Evolutionary conservation across 2,113 vertebrate genomes (phyloP), one percentile per base, ranked within the genome.

Genomic region (Ifrita kowaldi): DNA sequence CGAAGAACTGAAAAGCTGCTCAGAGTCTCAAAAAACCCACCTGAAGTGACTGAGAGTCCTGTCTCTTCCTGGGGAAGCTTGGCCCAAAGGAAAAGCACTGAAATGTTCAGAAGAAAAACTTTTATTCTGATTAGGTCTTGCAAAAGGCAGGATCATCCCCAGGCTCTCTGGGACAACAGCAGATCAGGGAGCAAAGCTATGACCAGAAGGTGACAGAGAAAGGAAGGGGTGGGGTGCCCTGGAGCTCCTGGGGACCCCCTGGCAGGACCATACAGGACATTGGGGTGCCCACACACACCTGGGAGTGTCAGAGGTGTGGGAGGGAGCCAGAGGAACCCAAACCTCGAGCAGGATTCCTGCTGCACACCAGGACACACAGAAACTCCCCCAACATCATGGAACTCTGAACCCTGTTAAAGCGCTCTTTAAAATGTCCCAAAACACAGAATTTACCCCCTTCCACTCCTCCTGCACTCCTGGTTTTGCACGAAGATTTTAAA

Each of bases 31-130:
- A 76, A 74, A 87, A 65, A 95, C 94, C 84, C 91, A 95, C 89
- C 95, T 95, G 90, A 95, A 93, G 52, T 84, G 92, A 64, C 92
- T 96, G 64, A 89, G 91, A 42, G 93, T 94, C 91, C 86, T 87
- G 90, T 94, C 96, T 94, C 96, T 93, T 96, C 95, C 93, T 22
- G 91, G 91, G 83, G 94, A 95, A 70, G 91, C 86, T 80, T 90
- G 91, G 91, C 96, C 94, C 95, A 95, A 84, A 87, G 92, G 94
- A 93, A 97, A 95, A 81, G 91, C 91, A 92, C 92, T 75, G 92
- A 92, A 90, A 93, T 8, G n/a, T 88, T 84, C 77, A 95, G 82
- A 93, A 96, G 74, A 91, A 83, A 95, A 88, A 89, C 60, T 71
- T 94, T 93, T 86, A 93, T 90, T 95, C 64, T 53, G 62, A 78